Evolutionary conservation across 2,888 invertebrate species (phyloP).

Genomic region (Formica aserva): DNA sequence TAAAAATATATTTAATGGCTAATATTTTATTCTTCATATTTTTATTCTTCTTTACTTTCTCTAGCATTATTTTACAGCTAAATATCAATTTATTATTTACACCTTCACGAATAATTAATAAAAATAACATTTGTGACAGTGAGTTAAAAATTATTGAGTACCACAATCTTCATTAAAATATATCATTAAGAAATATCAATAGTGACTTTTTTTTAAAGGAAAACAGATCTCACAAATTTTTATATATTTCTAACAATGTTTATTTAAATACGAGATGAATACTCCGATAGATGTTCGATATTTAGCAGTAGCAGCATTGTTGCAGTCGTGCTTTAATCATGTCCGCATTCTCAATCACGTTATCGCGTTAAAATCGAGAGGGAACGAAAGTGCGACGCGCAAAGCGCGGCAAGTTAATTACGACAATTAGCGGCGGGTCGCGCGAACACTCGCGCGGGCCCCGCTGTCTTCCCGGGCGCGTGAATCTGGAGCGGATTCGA

Average conservation of each 20-base stretch:
- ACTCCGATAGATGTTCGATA: neutral
- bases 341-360: constrained; percentile 35
- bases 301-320: neutral
- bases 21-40: neutral
- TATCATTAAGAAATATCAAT: neutral
- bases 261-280: neutral
- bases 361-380: constrained; percentile 27
- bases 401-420: constrained; percentile 50
- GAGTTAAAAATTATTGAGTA: neutral
- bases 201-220: neutral
- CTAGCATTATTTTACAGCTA: neutral
- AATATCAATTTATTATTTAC: neutral
- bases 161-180: neutral
- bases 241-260: neutral
- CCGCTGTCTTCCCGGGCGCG: constrained; percentile 37
- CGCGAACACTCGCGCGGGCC: constrained; percentile 48
- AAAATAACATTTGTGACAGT: neutral
- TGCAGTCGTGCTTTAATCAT: neutral
- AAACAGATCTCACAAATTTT: neutral
- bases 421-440: constrained; percentile 56
- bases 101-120: neutral
- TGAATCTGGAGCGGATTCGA: constrained; percentile 81
- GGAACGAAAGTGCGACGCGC: constrained; percentile 6
- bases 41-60: neutral
- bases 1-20: neutral